Conservation (phyloP, 2,888 invertebrate genomes). For the Drosophila histrio region DNA sequence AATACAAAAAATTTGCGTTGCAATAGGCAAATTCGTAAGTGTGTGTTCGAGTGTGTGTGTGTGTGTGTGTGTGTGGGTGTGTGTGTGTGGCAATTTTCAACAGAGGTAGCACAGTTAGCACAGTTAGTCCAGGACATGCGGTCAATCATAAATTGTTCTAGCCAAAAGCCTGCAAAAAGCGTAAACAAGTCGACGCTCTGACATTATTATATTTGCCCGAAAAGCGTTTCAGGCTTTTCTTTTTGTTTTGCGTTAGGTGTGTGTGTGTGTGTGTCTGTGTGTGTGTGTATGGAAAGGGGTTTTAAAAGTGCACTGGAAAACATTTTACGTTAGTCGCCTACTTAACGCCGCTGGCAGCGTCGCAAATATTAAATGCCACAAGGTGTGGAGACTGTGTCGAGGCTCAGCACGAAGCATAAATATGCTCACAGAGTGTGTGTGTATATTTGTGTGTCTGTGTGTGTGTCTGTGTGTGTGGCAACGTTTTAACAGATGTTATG, state of each 20-base stretch:
- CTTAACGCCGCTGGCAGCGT: conserved; percentile 58
- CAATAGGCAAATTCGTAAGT: not conserved
- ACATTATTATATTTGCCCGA: conserved; percentile 74
- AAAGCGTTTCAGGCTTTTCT: conserved; percentile 32
- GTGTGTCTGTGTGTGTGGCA: conserved; percentile 45
- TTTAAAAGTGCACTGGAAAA: conserved; percentile 61
- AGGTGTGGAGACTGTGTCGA: conserved; percentile 70
- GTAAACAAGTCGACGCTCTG: conserved; percentile 75
- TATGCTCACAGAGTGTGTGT: conserved; percentile 37
- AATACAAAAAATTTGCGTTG: not conserved
- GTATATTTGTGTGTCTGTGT: conserved; percentile 7
- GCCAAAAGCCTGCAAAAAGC: conserved; percentile 67
- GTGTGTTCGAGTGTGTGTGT: not conserved
- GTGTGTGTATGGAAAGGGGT: not conserved
- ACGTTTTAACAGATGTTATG: conserved; percentile 76
- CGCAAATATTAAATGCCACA: conserved; percentile 79
- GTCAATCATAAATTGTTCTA: conserved; percentile 74
- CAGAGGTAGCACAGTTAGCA: not conserved
- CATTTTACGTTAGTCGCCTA: conserved; percentile 65
- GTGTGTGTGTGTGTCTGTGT: not conserved
- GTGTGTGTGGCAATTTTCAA: not conserved
- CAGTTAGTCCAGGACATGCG: conserved; percentile 42
- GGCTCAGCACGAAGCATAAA: conserved; percentile 69
- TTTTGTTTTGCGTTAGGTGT: not conserved
- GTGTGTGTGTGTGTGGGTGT: not conserved